These are phyloP conservation scores for Musca domestica DNA, from an alignment of 1,140 invertebrate species.

Conservation along the genomic window DNA sequence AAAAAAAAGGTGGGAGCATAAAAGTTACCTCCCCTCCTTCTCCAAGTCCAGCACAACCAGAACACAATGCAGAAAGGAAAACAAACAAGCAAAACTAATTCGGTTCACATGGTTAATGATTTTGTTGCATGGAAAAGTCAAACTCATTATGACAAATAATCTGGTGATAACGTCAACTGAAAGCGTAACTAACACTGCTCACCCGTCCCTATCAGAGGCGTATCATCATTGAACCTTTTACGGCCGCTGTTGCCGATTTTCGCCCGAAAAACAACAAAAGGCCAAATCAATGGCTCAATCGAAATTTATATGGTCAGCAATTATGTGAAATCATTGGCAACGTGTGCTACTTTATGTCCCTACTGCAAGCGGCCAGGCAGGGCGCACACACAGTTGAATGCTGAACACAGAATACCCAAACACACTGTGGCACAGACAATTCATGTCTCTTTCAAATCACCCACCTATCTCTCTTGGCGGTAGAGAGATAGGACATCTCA, in stretches of 20 bases:
- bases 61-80: constrained; percentile 2
- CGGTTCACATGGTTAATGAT: background rate
- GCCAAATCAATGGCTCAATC: background rate
- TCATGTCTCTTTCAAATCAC: too few species aligned
- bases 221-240: background rate
- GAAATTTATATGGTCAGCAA: constrained; percentile 23
- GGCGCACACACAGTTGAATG: background rate
- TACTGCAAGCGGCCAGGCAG: background rate
- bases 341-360: background rate
- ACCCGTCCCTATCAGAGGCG: background rate
- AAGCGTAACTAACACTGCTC: constrained; percentile 13
- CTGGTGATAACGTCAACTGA: constrained; percentile 13
- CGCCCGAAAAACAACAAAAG: background rate
- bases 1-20: background rate
- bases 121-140: constrained; percentile 4
- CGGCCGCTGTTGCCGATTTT: background rate
- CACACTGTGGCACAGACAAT: background rate
- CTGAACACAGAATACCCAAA: too few species aligned
- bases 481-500: background rate
- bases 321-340: constrained; percentile 14
- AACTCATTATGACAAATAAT: constrained; percentile 18
- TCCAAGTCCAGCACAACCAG: background rate
- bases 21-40: background rate
- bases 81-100: background rate
- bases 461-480: background rate